Evolutionary conservation across 23 tunicate genomes (phyloP), one percentile per base, ranked within the genome.

Genomic region (Halocynthia roretzi): DNA sequence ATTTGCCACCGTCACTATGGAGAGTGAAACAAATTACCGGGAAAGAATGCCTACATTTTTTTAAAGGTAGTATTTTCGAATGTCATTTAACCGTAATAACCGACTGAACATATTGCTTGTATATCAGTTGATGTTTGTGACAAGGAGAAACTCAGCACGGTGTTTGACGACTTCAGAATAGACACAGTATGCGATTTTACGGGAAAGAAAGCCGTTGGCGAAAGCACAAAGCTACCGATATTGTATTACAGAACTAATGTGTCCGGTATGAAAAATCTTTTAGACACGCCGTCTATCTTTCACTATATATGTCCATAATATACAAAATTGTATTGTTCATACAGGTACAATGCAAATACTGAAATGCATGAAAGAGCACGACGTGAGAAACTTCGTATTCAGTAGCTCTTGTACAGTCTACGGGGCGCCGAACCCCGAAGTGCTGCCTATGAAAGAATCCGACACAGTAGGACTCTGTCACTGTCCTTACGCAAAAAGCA

Each of bases 401-500:
- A 90, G 97, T 77, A 85, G 93, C 51, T 96, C 99, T 8, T 92
- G 97, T 62, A 96, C 99, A 31, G 99, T 92, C 10, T 92, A 92
- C 63, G 99, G 99, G 5, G 97, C 99, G 7, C 99, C 99, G 6
- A 71, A 80, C 40, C 79, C 72, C 8, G 82, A 96, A 17, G 71
- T 56, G 23, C 71, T 89, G 8, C 99, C 99, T 0, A 83, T 96
- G 18, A 83, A 82, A 54, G 99, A 96, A 69, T 78, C 87, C 10
- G 89, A 83, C 62, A 78, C 85, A 17, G 93, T 86, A 11, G 99
- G 99, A 56, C 62, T 60, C 15, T 92, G 98, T 61, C 90, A 92
- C 51, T 92, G 98, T 61, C 99, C 99, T 8, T 96, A 96, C 79
- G 99, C 97, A 11, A 90, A 87, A 75, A 86, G 93, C 85, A 96